phyloP scores from a whole-genome alignment of 2,113 vertebrate genomes.

The Paratilapia polleni region DNA sequence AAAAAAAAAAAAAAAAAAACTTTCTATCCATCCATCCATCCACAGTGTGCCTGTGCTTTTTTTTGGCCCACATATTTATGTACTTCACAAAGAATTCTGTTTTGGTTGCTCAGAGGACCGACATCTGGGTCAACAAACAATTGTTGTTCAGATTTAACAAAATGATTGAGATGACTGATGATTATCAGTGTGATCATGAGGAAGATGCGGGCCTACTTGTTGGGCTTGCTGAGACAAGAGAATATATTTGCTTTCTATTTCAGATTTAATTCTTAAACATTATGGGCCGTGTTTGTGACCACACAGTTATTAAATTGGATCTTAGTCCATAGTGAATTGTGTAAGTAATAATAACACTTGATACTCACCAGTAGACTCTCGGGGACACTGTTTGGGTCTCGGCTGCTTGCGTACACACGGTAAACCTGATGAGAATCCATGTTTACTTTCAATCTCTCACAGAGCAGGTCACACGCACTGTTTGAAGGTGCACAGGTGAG shows the following conservation, averaged over 20 bases:
- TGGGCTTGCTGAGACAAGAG: not conserved
- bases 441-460: slow-evolving; percentile 83
- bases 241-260: not conserved
- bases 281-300: not conserved
- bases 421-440: slow-evolving; percentile 78
- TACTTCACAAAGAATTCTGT: not conserved
- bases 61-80: not conserved
- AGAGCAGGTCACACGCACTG: slow-evolving; percentile 90
- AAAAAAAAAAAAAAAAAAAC: not conserved
- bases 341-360: not conserved
- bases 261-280: not conserved
- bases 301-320: not conserved
- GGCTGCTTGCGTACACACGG: slow-evolving; percentile 86
- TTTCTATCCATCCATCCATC: no score
- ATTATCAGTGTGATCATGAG: not conserved
- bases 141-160: not conserved
- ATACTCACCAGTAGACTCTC: slow-evolving; percentile 82
- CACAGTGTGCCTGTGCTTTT: not conserved
- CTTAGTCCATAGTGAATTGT: not conserved
- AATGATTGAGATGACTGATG: not conserved
- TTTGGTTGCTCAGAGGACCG: not conserved
- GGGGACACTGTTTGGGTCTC: slow-evolving; percentile 79
- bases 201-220: not conserved
- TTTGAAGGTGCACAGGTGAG: slow-evolving; percentile 92
- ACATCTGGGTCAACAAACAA: not conserved